phyloP scores from a whole-genome alignment of 2,888 invertebrate species.

The Galeruca laticollis region DNA sequence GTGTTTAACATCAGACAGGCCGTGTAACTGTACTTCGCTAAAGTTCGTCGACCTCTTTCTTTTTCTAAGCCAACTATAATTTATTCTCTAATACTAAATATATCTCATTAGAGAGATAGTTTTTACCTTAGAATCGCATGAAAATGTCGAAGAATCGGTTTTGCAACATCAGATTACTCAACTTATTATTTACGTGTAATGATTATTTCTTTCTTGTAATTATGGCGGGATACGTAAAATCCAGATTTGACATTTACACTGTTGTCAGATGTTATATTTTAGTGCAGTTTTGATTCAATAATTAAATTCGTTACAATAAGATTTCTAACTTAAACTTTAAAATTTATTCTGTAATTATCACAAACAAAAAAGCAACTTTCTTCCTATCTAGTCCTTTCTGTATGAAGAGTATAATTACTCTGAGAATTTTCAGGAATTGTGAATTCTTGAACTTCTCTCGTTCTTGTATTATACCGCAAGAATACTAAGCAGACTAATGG shows the following conservation, averaged over 20 bases:
- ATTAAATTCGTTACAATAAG: neutral
- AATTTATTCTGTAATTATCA: neutral
- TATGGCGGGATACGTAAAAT: no score
- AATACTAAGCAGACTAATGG: slow-evolving; percentile 40
- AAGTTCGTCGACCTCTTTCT: slow-evolving; percentile 49
- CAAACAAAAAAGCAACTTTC: no score
- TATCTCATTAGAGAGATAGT: slow-evolving; percentile 38
- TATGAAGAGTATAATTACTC: slow-evolving; percentile 33
- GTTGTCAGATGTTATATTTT: no score
- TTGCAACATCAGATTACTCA: neutral
- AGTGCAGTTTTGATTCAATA: no score
- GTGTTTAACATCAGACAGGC: slow-evolving; percentile 43
- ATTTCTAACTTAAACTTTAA: no score
- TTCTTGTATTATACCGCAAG: slow-evolving; percentile 14
- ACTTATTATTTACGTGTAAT: neutral
- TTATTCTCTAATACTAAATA: slow-evolving; percentile 2
- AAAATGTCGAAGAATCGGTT: slow-evolving; percentile 14
- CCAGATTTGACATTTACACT: no score
- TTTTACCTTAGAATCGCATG: slow-evolving; percentile 35
- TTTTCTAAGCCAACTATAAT: slow-evolving; percentile 28
- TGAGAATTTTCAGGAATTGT: slow-evolving; percentile 32
- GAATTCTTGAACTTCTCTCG: slow-evolving; percentile 36
- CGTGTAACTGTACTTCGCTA: slow-evolving; percentile 51
- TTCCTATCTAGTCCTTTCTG: slow-evolving; percentile 1
- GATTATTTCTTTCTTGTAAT: no score